phyloP scores from a whole-genome alignment of 2,888 invertebrate genomes.

The Antheraea yamamai region DNA sequence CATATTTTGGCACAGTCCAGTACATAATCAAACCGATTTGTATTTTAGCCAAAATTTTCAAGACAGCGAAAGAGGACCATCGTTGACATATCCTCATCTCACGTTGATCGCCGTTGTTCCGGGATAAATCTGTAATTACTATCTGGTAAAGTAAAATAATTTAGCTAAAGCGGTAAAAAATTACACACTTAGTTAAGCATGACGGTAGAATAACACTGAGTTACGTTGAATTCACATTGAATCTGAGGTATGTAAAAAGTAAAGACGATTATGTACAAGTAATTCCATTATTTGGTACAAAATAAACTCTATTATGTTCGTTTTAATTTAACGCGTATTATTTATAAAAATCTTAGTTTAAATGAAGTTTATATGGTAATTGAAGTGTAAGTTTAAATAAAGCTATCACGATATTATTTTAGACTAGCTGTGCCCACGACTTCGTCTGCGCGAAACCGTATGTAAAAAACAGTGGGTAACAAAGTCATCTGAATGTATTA shows the following conservation, averaged over 20 bases:
- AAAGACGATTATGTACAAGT: neutral
- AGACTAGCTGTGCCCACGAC: too few relatives aligned
- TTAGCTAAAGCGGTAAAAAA: neutral
- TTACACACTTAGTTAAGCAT: neutral
- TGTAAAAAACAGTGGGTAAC: too few relatives aligned
- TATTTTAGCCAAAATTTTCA: neutral
- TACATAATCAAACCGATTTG: neutral
- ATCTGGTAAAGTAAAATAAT: neutral
- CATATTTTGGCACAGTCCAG: too few relatives aligned
- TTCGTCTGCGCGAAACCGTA: too few relatives aligned
- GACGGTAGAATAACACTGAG: neutral
- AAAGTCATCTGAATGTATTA: too few relatives aligned
- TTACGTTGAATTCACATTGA: neutral
- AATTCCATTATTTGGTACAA: too few relatives aligned
- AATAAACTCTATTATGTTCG: too few relatives aligned
- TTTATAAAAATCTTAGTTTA: too few relatives aligned
- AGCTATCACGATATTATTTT: too few relatives aligned
- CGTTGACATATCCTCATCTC: neutral
- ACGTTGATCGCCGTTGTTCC: neutral
- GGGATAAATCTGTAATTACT: neutral
- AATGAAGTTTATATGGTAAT: too few relatives aligned
- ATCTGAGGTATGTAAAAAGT: neutral
- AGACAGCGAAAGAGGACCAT: neutral
- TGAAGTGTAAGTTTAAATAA: too few relatives aligned
- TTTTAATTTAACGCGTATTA: too few relatives aligned